These are phyloP conservation scores for Digitonthophagus gazella DNA, from an alignment of 2,888 invertebrate genomes.

Conservation along the genomic window DNA sequence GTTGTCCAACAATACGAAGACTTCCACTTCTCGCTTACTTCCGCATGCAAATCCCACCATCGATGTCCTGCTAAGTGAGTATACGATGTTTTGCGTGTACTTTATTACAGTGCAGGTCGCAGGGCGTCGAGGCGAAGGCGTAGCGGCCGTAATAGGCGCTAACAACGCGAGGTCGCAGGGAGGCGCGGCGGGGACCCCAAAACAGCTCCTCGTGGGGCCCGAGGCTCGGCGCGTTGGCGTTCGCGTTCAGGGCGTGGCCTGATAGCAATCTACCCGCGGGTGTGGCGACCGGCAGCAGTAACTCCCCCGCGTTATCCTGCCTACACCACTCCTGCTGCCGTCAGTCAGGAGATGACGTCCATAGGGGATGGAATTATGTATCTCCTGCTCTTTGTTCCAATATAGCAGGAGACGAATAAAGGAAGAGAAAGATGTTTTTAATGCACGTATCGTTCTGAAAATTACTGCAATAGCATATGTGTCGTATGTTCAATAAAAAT, in stretches of 20 bases:
- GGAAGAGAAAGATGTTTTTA: no score
- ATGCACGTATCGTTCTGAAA: no score
- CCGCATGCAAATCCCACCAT: no score
- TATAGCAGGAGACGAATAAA: no score
- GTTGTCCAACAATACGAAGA: no score
- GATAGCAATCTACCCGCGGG: conserved; percentile 34
- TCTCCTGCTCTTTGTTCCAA: neutral
- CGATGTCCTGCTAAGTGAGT: no score
- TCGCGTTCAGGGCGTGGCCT: conserved; percentile 35
- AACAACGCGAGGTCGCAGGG: neutral
- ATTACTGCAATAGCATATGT: no score
- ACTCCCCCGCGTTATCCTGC: conserved; percentile 14
- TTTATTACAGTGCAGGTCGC: neutral
- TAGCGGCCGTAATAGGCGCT: neutral
- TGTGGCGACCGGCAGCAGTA: conserved; percentile 21
- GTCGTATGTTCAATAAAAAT: no score
- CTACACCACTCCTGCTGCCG: neutral
- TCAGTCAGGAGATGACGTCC: neutral
- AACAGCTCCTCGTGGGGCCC: conserved; percentile 23
- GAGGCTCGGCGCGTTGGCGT: conserved; percentile 25
- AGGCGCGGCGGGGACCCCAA: conserved; percentile 9
- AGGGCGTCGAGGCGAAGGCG: neutral
- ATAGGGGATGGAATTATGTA: neutral
- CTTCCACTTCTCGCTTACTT: no score
- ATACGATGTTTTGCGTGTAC: neutral